Base-by-base conservation (phyloP, 2,113 vertebrate genomes). In the Vireo altiloquus region DNA sequence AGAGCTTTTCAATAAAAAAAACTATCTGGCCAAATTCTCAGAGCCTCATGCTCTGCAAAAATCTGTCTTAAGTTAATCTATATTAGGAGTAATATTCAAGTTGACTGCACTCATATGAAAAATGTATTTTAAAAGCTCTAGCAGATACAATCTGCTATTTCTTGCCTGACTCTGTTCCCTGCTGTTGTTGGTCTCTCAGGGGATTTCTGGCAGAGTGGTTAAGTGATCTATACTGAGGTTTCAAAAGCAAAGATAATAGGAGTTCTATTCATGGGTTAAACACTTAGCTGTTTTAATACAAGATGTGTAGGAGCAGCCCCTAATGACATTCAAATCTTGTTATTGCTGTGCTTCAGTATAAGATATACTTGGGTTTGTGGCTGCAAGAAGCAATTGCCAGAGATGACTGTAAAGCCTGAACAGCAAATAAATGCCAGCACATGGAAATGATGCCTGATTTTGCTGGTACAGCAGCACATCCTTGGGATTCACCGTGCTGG, bases 251-350 rank as follows among this genome's bases (percentile, higher is more conserved):
- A 93, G 92, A 97, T 92, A 94, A 94, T 85, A 74, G 47, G 54
- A 92, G 54, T 84, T 94, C 91, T 92, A 52, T 89, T 95, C 74
- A 78, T 9, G 94, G 90, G 95, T 96, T 96, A 94, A 97, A 95
- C 82, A 94, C 76, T 97, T 94, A 97, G 77, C 82, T 90, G 66
- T 94, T 96, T 95, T 93, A 91, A 94, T 83, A 74, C 81, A 84
- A 84, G 74, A 92, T 91, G 81, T 92, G 95, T 95, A 95, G 95
- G 88, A 95, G 78, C 87, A 93, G 70, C 47, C 70, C 79, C 60
- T 95, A 96, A 95, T 93, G 69, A 91, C 87, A 92, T 96, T 96
- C 90, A 96, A 94, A 94, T 96, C 95, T 80, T 93, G 91, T 95
- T 96, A 96, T 86, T 92, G 88, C 93, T 87, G 50, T 91, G 80